Evolutionary conservation across 2,888 invertebrate species (phyloP), one percentile per base, ranked within the genome.

Genomic region (Ichneumoninae sp.): DNA sequence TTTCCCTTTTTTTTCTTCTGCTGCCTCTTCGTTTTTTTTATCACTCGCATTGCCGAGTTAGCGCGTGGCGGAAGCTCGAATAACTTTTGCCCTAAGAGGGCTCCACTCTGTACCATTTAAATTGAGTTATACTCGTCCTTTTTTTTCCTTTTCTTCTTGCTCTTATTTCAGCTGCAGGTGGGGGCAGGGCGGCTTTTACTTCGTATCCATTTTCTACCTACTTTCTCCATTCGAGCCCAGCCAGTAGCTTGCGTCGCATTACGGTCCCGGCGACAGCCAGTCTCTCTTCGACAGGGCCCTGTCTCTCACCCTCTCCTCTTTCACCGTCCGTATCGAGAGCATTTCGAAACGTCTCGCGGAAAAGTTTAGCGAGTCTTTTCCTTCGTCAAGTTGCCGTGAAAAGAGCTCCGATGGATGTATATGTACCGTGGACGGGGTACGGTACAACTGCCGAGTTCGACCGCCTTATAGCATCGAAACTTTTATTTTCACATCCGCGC

Each of bases 351-450:
- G 89, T 89, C 90, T 90, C 30, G 44, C 10, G 65, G 50, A 22
- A 54, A 91, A 92, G 91, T 92, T 92, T 88, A 86, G 79, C 89
- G 89, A 86, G 87, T 87, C 89, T 91, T 89, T 88, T 89, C 88
- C 62, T 70, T 87, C 85, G 88, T 89, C 88, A 90, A 87, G 87
- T 87, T 86, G 84, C 86, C 88, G 89, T 89, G 90, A 89, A 90
- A 90, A 90, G 86, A 88, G 86, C 86, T 87, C 62, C 60, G 70
- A 50, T 36, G 40, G 71, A 50, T 79, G 36, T 52, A 50, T 65
- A 57, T 19, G 77, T 33, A 57, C 65, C 52, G 13, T 10, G 57
- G 16, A 22, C 89, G 86, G 88, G 88, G 88, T 89, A 90, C 89
- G 44, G 90, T 79, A 72, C 88, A 86, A 89, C 88, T 89, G 90